These are phyloP conservation scores for Argyrosomus regius DNA, from an alignment of 2,797 vertebrate species.

Conservation along the genomic window DNA sequence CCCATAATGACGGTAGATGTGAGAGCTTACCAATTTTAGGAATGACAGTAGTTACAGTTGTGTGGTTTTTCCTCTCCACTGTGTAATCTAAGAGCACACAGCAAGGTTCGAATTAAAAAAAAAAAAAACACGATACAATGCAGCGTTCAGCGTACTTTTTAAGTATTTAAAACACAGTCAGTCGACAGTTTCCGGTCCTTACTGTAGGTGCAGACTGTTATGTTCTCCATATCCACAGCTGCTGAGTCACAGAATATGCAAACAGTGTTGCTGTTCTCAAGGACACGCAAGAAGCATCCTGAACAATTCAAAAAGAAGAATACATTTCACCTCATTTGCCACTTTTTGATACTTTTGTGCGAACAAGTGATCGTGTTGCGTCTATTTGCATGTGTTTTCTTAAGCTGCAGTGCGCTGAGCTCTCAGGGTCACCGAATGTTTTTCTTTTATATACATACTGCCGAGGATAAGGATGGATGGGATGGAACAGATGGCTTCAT, in stretches of 20 bases:
- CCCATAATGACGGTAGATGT: background rate
- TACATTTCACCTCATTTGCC: slow-evolving; percentile 6
- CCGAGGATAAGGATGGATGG: background rate
- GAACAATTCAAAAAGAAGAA: slow-evolving; percentile 39
- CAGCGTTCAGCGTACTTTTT: background rate
- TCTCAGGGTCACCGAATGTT: background rate
- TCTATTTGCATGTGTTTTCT: background rate
- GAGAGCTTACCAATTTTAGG: slow-evolving; percentile 85
- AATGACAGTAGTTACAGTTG: slow-evolving; percentile 78
- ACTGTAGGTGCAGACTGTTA: slow-evolving; percentile 85
- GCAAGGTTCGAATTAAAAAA: background rate
- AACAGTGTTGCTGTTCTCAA: slow-evolving; percentile 88
- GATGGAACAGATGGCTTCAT: too few relatives aligned
- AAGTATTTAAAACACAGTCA: background rate
- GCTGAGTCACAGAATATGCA: slow-evolving; percentile 89
- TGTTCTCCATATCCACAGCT: slow-evolving; percentile 77
- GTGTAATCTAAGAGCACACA: slow-evolving; percentile 73
- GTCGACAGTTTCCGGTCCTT: slow-evolving; percentile 34
- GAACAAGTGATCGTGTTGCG: background rate
- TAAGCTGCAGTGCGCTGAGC: background rate
- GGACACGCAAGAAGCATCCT: slow-evolving; percentile 91
- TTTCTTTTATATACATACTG: background rate
- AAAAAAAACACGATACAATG: background rate
- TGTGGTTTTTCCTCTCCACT: slow-evolving; percentile 77
- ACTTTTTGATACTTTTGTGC: background rate